Base-by-base conservation (phyloP, 2,888 invertebrate species). In the Alloplasta piceator region DNA sequence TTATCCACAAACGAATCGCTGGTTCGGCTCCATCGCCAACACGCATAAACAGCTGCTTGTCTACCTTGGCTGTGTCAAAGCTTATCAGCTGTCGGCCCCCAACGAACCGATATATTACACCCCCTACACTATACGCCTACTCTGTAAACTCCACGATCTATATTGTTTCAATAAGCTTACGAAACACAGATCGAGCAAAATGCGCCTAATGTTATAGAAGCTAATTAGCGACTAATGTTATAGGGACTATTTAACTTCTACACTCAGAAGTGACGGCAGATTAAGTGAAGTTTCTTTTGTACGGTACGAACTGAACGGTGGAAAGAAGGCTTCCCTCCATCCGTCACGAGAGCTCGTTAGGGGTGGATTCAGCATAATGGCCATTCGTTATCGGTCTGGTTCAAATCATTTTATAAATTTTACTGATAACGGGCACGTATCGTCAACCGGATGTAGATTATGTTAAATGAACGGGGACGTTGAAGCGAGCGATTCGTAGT, bases 261-360 rank as follows among this genome's bases (percentile, higher is more conserved):
- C 60, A 43, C 81, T 74, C 80, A 74, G 78, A 79, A 83, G 26
- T 83, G 84, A 86, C 82, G 74, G 77, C 72, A 76, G 76, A 75
- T 80, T 75, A 67, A 48, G 56, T 16, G 7, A 50, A 48, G 26
- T 70, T 78, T 75, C 46, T 26, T 26, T 26, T 26, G 26, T 26
- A 26, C 63, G 26, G 76, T 73, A 7, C 6, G 26, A 68, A 10
- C 48, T 16, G n/a, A 4, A 39, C 39, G 64, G 73, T 64, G 63
- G 43, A 50, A 48, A 74, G 64, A n/a, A 10, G 7, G 26, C 6
- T 7, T 14, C 4, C n/a, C 1, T 16, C 50, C 50, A 39, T 36
- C 12, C 41, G 39, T 12, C 36, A 12, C 41, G 4, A 52, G 61
- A 52, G 66, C 82, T 82, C 83, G 70, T 82, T 80, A 83, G 79